A percentile compares a stretch with the other conserved stretches of the same genome.
Evolutionary conservation across 2,888 invertebrate species (phyloP).

Genomic region (Archips crataeganus): DNA sequence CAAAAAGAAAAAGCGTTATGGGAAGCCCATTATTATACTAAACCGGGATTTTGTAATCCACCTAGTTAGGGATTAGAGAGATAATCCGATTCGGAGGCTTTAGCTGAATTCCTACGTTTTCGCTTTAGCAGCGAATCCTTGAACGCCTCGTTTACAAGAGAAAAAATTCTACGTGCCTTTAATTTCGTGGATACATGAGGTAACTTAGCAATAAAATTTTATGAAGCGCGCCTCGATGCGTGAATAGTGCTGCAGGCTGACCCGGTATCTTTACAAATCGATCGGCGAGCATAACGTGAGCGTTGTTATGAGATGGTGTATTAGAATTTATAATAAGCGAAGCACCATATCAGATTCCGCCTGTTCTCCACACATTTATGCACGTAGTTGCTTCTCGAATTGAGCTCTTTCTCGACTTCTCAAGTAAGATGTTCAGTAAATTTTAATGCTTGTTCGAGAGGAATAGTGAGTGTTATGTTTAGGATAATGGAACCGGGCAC

Average conservation of each 20-base stretch:
- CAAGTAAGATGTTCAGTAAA: neutral
- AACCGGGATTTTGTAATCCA: constrained; percentile 65
- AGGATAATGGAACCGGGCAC: constrained; percentile 58
- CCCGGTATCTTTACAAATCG: constrained; percentile 68
- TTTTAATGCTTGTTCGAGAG: neutral
- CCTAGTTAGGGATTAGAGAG: constrained; percentile 68
- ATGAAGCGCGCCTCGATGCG: constrained; percentile 45
- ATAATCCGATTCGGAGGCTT: constrained; percentile 57
- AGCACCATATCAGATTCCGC: constrained; percentile 57
- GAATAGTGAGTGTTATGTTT: constrained; percentile 60
- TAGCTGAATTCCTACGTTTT: constrained; percentile 61
- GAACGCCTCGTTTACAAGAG: constrained; percentile 50
- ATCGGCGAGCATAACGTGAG: constrained; percentile 55
- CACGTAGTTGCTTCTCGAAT: neutral
- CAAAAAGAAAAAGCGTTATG: constrained; percentile 49
- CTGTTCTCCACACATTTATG: constrained; percentile 58
- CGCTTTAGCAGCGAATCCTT: constrained; percentile 53
- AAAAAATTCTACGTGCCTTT: constrained; percentile 32
- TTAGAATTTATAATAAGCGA: constrained; percentile 71
- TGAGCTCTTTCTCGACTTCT: neutral
- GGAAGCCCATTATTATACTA: constrained; percentile 58
- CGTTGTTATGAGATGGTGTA: constrained; percentile 59
- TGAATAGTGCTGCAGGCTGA: constrained; percentile 56
- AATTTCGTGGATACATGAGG: constrained; percentile 49
- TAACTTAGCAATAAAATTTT: constrained; percentile 68